These are phyloP conservation scores for Phenganax stokvisi DNA, from an alignment of 92 coral and sea anemone species.

Conservation along the genomic window DNA sequence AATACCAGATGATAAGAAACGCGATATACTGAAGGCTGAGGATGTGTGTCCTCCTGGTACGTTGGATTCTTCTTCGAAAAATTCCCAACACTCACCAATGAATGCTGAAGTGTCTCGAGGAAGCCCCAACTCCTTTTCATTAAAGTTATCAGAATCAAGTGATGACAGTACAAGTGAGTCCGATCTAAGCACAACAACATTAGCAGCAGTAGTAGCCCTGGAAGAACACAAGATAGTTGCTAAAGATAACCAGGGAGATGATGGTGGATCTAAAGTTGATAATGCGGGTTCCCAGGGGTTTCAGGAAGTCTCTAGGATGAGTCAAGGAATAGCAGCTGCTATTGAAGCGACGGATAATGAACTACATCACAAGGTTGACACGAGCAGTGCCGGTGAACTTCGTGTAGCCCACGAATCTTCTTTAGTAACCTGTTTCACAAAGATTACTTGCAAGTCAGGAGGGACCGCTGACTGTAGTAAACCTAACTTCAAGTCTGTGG, in stretches of 20 bases:
- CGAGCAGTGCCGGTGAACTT: not conserved
- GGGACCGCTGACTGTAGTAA: conserved; percentile 33
- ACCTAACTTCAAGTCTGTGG: no score
- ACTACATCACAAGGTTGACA: not conserved
- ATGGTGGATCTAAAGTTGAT: not conserved
- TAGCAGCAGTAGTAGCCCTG: conserved; percentile 34
- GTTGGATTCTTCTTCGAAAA: conserved; percentile 14
- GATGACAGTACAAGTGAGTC: conserved; percentile 19
- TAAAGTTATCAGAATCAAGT: conserved; percentile 24
- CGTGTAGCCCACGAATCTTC: not conserved
- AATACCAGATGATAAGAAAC: not conserved
- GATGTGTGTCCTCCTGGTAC: conserved; percentile 25
- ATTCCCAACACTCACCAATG: not conserved
- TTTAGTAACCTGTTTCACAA: not conserved
- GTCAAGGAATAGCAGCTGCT: conserved; percentile 52
- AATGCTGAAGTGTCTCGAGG: conserved; percentile 19
- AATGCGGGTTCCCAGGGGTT: conserved; percentile 43
- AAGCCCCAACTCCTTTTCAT: conserved; percentile 22
- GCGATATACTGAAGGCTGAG: not conserved
- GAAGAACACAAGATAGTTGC: conserved; percentile 18
- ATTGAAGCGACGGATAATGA: conserved; percentile 55
- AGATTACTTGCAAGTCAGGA: not conserved
- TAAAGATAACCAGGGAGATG: conserved; percentile 3
- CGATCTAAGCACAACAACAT: conserved; percentile 27
- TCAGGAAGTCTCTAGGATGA: conserved; percentile 58